Conservation (phyloP, 1,140 invertebrate species). For the Thrips palmi region DNA sequence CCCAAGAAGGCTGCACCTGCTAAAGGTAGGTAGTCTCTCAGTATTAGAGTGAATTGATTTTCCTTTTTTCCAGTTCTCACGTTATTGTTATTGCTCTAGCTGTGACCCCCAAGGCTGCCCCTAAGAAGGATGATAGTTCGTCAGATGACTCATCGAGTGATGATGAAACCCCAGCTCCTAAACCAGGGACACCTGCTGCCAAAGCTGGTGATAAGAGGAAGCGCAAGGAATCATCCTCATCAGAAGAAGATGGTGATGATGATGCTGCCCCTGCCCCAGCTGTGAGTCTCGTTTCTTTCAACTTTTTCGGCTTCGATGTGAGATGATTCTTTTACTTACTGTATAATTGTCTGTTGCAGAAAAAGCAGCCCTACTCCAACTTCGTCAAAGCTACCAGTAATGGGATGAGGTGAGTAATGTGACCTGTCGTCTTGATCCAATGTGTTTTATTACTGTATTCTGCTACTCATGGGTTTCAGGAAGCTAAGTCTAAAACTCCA, state of each 20-base stretch:
- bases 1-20: conserved; percentile 10
- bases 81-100: too few relatives aligned
- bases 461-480: conserved; percentile 1
- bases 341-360: conserved; percentile 6
- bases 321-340: conserved; percentile 2
- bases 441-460: not conserved
- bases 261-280: conserved; percentile 15
- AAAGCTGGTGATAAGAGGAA: conserved; percentile 1
- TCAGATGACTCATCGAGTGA: conserved; percentile 26
- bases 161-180: conserved; percentile 16
- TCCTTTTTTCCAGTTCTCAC: too few relatives aligned
- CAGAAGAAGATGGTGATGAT: conserved; percentile 21
- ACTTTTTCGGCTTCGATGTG: conserved; percentile 4
- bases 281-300: conserved; percentile 1
- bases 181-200: conserved; percentile 13
- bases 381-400: conserved; percentile 7
- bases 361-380: conserved; percentile 10
- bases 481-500: conserved; percentile 19
- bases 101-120: conserved; percentile 15
- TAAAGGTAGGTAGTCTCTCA: conserved; percentile 5
- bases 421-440: not conserved
- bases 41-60: too few relatives aligned
- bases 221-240: conserved; percentile 17
- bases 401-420: conserved; percentile 2
- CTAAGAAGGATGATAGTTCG: conserved; percentile 24